A percentile compares a stretch with the other conserved stretches of the same genome.
These are phyloP conservation scores for Dinocampus coccinellae DNA, from an alignment of 2,888 invertebrate genomes.

Conservation along the genomic window DNA sequence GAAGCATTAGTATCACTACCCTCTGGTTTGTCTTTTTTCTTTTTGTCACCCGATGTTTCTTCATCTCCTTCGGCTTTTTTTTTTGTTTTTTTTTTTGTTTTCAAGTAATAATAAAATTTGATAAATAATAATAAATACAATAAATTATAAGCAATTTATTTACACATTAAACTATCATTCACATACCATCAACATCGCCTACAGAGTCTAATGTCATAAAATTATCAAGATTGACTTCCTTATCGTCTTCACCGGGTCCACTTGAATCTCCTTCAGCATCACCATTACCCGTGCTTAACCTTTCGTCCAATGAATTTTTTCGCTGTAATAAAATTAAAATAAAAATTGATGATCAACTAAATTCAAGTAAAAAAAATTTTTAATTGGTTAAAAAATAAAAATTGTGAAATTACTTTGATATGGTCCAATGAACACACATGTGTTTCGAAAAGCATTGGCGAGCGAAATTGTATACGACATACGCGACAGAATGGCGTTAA, in stretches of 20 bases:
- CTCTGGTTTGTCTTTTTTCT: constrained; percentile 69
- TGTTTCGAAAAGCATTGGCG: constrained; percentile 87
- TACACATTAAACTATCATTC: constrained; percentile 43
- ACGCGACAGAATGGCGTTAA: constrained; percentile 85
- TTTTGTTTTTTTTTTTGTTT: not conserved
- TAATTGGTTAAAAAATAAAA: constrained; percentile 16
- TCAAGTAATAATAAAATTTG: constrained; percentile 16
- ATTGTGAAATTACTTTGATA: constrained; percentile 78
- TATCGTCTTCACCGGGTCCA: constrained; percentile 77
- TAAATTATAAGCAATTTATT: constrained; percentile 44
- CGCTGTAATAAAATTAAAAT: constrained; percentile 67
- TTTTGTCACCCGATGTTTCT: constrained; percentile 72
- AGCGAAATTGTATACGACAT: constrained; percentile 83
- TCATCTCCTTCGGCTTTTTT: constrained; percentile 71
- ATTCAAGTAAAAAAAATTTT: constrained; percentile 25
- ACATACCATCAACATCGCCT: constrained; percentile 83
- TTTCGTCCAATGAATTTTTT: constrained; percentile 72
- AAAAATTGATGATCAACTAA: constrained; percentile 34
- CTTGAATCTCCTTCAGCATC: constrained; percentile 72
- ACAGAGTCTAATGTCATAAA: constrained; percentile 92
- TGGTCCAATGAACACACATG: constrained; percentile 87
- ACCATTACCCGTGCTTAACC: constrained; percentile 69
- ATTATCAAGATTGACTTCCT: constrained; percentile 84
- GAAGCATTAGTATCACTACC: constrained; percentile 52
- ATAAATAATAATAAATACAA: constrained; percentile 29